These are phyloP conservation scores for Danio kyathit DNA, from an alignment of 2,797 vertebrate genomes.

Conservation along the genomic window DNA sequence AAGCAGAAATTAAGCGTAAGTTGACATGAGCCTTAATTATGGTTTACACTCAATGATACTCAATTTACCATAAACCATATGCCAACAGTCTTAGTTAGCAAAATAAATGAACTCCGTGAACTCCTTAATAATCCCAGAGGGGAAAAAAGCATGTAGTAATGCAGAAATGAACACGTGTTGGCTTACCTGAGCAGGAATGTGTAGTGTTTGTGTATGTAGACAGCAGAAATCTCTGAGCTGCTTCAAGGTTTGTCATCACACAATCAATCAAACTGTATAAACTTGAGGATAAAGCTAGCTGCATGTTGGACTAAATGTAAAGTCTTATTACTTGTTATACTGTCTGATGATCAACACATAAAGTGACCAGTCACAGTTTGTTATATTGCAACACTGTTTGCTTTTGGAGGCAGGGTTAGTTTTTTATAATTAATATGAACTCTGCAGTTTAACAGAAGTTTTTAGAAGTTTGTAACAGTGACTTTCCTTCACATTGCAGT, in stretches of 20 bases:
- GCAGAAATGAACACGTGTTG: background rate
- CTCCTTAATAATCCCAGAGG: constrained; percentile 12
- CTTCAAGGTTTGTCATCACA: background rate
- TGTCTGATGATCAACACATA: no score
- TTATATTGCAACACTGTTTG: no score
- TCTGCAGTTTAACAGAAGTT: no score
- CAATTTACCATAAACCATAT: constrained; percentile 11
- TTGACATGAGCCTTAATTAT: background rate
- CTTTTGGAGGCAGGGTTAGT: no score
- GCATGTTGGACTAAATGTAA: background rate
- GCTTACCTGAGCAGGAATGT: background rate
- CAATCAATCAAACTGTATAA: background rate
- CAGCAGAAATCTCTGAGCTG: background rate
- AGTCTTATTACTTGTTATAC: background rate
- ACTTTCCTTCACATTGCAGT: no score
- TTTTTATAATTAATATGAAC: no score
- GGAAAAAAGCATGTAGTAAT: background rate
- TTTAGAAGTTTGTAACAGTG: no score
- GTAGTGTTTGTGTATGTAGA: background rate
- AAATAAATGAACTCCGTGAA: constrained; percentile 13
- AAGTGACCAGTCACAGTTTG: no score
- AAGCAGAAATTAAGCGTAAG: background rate
- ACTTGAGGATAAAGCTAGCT: background rate
- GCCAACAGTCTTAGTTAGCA: background rate
- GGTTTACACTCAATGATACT: constrained; percentile 13